A percentile compares a stretch with the other conserved stretches of the same genome.
phyloP scores from a whole-genome alignment of 2,797 vertebrate genomes.

The Mallotus villosus region DNA sequence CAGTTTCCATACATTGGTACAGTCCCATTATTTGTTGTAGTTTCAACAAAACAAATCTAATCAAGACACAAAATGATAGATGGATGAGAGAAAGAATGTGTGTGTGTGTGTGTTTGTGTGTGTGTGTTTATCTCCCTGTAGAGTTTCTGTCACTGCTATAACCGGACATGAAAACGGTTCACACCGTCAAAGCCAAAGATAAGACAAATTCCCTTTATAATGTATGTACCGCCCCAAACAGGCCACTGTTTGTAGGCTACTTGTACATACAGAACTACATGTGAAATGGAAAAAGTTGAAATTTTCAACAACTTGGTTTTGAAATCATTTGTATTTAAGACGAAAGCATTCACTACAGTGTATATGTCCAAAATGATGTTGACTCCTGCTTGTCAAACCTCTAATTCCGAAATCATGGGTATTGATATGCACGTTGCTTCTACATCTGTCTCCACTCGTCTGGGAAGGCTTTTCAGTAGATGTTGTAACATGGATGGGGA shows the following conservation, averaged over 20 bases:
- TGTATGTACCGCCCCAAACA: neutral
- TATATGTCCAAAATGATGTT: too few species aligned
- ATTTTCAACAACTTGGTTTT: neutral
- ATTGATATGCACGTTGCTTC: too few species aligned
- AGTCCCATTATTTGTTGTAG: neutral
- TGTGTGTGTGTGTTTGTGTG: neutral
- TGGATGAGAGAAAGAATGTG: neutral
- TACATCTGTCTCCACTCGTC: too few species aligned
- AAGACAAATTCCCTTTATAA: conserved; percentile 11
- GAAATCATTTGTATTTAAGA: neutral
- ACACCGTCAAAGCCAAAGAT: conserved; percentile 12
- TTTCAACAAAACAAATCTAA: neutral
- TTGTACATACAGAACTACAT: neutral
- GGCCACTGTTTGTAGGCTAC: neutral
- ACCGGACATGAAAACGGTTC: neutral
- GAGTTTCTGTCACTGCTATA: neutral
- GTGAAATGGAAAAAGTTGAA: neutral
- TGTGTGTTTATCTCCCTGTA: neutral
- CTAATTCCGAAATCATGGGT: too few species aligned
- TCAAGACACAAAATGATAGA: neutral
- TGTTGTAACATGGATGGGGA: too few species aligned
- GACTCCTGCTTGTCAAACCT: too few species aligned
- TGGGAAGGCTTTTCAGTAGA: too few species aligned
- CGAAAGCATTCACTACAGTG: neutral
- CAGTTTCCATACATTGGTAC: neutral